phyloP scores from a whole-genome alignment of 2,797 vertebrate genomes.

The Podargus strigoides region DNA sequence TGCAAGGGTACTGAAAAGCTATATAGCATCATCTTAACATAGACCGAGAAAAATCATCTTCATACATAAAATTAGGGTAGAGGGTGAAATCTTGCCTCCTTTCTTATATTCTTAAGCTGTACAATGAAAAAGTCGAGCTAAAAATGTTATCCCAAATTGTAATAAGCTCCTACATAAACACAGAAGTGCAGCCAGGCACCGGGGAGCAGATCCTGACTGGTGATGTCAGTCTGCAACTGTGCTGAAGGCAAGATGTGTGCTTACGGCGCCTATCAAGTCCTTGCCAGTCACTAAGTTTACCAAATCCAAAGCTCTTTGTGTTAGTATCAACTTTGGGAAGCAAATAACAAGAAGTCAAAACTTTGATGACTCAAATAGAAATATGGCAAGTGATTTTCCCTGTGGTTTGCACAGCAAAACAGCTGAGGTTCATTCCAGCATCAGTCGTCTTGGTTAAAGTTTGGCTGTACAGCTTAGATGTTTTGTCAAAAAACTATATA shows the following conservation, averaged over 20 bases:
- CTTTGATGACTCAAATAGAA: not conserved
- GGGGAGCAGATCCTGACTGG: not conserved
- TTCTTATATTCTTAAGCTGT: not conserved
- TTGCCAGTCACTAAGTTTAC: not conserved
- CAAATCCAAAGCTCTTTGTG: not conserved
- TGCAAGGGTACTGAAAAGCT: not conserved
- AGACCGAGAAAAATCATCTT: not conserved
- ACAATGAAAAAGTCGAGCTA: rapidly evolving
- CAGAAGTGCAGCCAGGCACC: rapidly evolving
- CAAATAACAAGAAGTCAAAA: not conserved
- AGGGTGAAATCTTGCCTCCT: not conserved
- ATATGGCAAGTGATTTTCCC: rapidly evolving
- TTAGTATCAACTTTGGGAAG: not conserved
- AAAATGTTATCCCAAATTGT: not conserved
- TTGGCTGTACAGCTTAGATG: not conserved
- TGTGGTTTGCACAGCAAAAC: not conserved
- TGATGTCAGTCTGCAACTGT: not conserved
- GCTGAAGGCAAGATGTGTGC: not conserved
- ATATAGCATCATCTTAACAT: not conserved
- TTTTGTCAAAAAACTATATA: not conserved
- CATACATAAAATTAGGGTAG: not conserved
- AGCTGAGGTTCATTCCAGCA: not conserved
- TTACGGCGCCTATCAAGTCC: not conserved
- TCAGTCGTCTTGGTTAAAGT: not conserved
- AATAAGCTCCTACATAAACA: not conserved